These are phyloP conservation scores for Scaptomyza hsui DNA, from an alignment of 1,140 invertebrate genomes.

Conservation along the genomic window DNA sequence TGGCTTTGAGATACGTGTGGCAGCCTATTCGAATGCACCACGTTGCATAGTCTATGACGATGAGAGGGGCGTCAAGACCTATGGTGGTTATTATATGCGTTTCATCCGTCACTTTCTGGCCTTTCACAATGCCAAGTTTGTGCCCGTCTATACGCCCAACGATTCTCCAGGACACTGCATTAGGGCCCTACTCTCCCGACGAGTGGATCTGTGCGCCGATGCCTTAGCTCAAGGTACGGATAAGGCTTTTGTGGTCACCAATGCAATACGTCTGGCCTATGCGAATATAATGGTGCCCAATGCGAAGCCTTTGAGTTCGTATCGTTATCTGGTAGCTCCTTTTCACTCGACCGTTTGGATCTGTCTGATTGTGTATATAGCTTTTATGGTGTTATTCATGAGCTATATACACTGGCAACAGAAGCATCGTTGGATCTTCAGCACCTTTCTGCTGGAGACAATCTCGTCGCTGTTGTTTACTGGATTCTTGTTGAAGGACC, in stretches of 20 bases:
- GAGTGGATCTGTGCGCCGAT: constrained; percentile 58
- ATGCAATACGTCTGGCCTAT: constrained; percentile 43
- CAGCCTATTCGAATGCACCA: constrained; percentile 52
- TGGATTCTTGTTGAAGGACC: constrained; percentile 32
- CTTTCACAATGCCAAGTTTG: constrained; percentile 44
- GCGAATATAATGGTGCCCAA: constrained; percentile 61
- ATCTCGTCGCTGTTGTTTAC: constrained; percentile 54
- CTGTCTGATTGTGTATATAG: constrained; percentile 44
- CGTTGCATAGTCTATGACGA: constrained; percentile 44
- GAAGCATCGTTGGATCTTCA: constrained; percentile 48
- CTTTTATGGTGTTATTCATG: constrained; percentile 48
- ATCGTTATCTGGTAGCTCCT: constrained; percentile 52
- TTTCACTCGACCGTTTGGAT: constrained; percentile 53
- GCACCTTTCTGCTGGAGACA: constrained; percentile 58
- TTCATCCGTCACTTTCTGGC: constrained; percentile 47
- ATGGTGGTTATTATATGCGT: constrained; percentile 54
- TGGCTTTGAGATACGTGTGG: constrained; percentile 42
- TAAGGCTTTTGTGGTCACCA: constrained; percentile 28
- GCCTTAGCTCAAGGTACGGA: constrained; percentile 37
- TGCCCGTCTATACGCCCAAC: constrained; percentile 37
- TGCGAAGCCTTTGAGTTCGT: constrained; percentile 49
- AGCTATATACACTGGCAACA: constrained; percentile 53
- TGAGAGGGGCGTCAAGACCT: constrained; percentile 6
- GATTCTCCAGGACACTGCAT: constrained; percentile 53
- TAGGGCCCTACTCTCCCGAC: constrained; percentile 6